These are phyloP conservation scores for Mimumesa dahlbomi DNA, from an alignment of 2,888 invertebrate genomes.

Conservation along the genomic window DNA sequence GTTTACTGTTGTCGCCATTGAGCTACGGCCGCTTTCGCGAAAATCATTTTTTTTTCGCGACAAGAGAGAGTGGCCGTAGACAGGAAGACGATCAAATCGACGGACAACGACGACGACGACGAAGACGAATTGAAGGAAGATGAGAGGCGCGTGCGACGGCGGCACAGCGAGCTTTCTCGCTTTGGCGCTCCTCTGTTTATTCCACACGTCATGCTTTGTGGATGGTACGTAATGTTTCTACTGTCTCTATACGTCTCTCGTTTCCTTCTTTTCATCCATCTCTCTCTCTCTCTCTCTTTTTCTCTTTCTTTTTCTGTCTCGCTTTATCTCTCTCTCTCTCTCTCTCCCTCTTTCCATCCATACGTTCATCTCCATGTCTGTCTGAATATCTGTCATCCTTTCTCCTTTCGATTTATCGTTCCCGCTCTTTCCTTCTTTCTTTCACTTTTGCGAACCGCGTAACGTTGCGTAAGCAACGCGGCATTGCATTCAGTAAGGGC, in stretches of 20 bases:
- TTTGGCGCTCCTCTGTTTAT: conserved; percentile 70
- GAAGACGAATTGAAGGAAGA: conserved; percentile 57
- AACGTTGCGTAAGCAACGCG: conserved; percentile 60
- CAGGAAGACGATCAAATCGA: conserved; percentile 19
- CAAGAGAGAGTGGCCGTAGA: conserved; percentile 38
- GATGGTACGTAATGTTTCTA: conserved; percentile 66
- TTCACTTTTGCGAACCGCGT: conserved; percentile 24
- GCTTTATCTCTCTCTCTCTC: conserved; percentile 14
- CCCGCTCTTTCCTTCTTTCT: conserved; percentile 3
- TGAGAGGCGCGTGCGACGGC: conserved; percentile 65
- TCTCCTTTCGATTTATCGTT: conserved; percentile 22
- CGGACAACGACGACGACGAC: conserved; percentile 16
- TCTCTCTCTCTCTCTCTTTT: conserved; percentile 2
- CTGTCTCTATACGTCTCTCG: neutral
- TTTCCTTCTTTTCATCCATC: conserved; percentile 1
- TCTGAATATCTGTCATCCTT: conserved; percentile 35
- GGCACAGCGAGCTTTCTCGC: conserved; percentile 69
- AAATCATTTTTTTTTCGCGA: conserved; percentile 41
- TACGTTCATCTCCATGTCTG: conserved; percentile 9
- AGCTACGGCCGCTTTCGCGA: conserved; percentile 52
- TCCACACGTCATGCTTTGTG: conserved; percentile 68
- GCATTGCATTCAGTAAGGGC: conserved; percentile 45
- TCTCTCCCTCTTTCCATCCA: conserved; percentile 33
- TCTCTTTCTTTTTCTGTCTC: conserved; percentile 9
- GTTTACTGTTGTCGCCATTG: conserved; percentile 54